Conservation (phyloP, 2,888 invertebrate genomes). For the Ctenicera cuprea region DNA sequence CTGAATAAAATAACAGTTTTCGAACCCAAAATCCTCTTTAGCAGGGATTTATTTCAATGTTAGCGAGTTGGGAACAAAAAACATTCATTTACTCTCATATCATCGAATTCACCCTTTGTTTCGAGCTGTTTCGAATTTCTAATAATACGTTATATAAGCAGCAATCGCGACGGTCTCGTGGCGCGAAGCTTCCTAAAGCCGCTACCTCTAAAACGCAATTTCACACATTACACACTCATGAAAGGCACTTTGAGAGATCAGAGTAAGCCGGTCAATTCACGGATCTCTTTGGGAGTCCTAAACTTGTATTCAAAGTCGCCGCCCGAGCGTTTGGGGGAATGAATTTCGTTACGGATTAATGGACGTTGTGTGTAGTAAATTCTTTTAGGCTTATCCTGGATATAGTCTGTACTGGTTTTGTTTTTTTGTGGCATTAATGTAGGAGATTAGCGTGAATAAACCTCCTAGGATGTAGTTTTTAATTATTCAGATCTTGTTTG, state of each 20-base stretch:
- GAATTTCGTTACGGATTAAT: constrained; percentile 16
- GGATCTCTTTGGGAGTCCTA: constrained; percentile 25
- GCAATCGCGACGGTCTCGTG: constrained; percentile 5
- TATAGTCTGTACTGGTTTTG: not conserved
- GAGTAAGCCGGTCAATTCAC: constrained; percentile 29
- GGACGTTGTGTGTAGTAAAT: constrained; percentile 17
- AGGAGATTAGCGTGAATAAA: too few species aligned
- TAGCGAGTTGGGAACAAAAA: not conserved
- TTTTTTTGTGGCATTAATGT: not conserved
- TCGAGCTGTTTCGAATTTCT: constrained; percentile 23
- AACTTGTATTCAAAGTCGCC: constrained; percentile 21
- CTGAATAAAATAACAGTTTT: too few species aligned
- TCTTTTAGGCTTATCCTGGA: not conserved
- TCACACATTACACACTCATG: constrained; percentile 28
- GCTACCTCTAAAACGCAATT: constrained; percentile 25
- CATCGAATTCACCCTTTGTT: constrained; percentile 14
- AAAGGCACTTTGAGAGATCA: constrained; percentile 17
- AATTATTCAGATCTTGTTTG: not conserved
- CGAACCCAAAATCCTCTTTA: too few species aligned
- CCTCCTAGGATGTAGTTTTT: not conserved
- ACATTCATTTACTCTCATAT: constrained; percentile 16
- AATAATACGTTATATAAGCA: constrained; percentile 24
- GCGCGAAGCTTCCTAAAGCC: constrained; percentile 11
- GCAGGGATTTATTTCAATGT: too few species aligned
- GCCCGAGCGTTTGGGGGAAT: constrained; percentile 2